A percentile compares a stretch with the other conserved stretches of the same genome.
phyloP scores from a whole-genome alignment of 2,797 vertebrate species.

The Spinibarbus caldwelli region DNA sequence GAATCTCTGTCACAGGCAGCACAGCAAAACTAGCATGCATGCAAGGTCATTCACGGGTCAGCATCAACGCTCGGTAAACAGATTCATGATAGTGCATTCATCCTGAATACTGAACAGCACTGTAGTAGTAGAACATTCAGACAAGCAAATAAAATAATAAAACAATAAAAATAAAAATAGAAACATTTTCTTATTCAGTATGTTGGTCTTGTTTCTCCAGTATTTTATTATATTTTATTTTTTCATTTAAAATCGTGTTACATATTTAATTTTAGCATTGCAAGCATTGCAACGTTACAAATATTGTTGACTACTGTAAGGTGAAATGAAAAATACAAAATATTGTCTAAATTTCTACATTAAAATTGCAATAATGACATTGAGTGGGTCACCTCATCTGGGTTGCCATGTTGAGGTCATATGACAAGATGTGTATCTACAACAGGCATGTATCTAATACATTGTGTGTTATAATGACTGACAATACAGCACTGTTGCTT shows the following conservation, averaged over 20 bases:
- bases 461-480: background rate
- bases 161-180: background rate
- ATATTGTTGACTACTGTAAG: too few species aligned
- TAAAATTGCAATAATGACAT: background rate
- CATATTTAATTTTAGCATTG: background rate
- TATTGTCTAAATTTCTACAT: too few species aligned
- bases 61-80: background rate
- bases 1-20: background rate
- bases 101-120: slow-evolving; percentile 6
- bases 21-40: slow-evolving; percentile 39
- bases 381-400: too few species aligned
- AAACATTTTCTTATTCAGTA: background rate
- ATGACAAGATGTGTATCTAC: background rate
- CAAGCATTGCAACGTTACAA: background rate
- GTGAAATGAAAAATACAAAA: background rate
- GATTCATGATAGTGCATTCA: background rate
- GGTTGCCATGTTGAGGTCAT: background rate
- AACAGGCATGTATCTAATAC: background rate
- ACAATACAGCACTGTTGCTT: background rate
- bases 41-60: slow-evolving; percentile 26
- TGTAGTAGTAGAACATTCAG: background rate
- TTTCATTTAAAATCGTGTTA: background rate
- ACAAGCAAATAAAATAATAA: background rate
- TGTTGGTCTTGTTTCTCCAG: background rate
- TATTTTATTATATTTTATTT: background rate